Evolutionary conservation across 37 sponge, comb jelly and placozoan genomes (phyloP).

Genomic region (Petrosia ficiformis): DNA sequence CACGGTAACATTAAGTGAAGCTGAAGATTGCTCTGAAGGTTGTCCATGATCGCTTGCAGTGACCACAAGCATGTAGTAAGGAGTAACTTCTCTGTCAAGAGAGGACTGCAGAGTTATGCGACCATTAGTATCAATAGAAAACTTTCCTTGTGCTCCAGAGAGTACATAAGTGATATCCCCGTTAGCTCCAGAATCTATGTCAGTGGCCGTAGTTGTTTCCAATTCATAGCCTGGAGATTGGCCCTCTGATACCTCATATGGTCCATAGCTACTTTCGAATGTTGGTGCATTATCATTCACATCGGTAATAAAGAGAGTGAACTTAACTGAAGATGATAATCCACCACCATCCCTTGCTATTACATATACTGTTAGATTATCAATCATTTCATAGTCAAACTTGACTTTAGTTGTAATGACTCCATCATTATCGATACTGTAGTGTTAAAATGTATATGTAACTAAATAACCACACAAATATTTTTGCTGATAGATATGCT

Average conservation of each 20-base stretch:
- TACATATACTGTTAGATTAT: neutral
- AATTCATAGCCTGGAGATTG: constrained; percentile 14
- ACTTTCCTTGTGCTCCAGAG: constrained; percentile 36
- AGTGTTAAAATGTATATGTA: neutral
- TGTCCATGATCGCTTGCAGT: constrained; percentile 40
- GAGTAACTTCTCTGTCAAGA: constrained; percentile 34
- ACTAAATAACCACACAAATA: too few relatives aligned
- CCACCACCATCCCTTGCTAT: constrained; percentile 3
- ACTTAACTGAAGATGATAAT: neutral
- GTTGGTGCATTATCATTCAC: constrained; percentile 48
- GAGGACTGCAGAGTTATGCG: constrained; percentile 1
- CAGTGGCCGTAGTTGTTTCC: constrained; percentile 18
- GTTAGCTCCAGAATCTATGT: constrained; percentile 41
- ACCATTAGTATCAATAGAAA: constrained; percentile 30
- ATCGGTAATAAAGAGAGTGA: constrained; percentile 19
- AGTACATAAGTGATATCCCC: constrained; percentile 46
- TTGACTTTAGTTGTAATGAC: neutral
- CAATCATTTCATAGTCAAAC: neutral
- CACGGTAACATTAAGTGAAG: constrained; percentile 20
- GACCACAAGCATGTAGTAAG: constrained; percentile 26
- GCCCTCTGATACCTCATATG: constrained; percentile 28
- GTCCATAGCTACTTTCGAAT: constrained; percentile 4
- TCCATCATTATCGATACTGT: neutral
- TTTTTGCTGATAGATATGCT: too few relatives aligned
- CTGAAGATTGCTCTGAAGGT: neutral